Conservation (phyloP, 1,140 invertebrate species). For the Dendroctonus ponderosae region DNA sequence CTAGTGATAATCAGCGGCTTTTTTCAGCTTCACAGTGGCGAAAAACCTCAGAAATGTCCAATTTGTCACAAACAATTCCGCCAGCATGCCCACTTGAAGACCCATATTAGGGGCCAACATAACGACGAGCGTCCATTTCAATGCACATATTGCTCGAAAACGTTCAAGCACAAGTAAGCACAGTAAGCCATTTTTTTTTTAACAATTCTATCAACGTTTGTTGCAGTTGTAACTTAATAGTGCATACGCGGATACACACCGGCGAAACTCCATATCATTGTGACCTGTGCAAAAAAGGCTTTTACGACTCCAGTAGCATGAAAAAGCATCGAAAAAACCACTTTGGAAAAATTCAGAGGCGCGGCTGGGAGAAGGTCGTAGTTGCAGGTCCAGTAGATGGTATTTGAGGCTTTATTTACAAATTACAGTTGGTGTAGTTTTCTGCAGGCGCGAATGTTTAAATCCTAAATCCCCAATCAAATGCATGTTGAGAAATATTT, state of each 20-base stretch:
- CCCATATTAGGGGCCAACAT: constrained; percentile 39
- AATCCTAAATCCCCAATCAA: no score
- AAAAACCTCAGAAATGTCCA: constrained; percentile 64
- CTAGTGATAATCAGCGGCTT: neutral
- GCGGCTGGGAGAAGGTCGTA: no score
- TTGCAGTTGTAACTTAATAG: constrained; percentile 39
- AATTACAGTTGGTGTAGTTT: no score
- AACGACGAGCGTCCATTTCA: constrained; percentile 35
- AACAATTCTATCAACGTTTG: neutral
- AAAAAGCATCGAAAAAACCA: constrained; percentile 42
- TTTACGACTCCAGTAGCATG: constrained; percentile 47
- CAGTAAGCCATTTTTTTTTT: neutral
- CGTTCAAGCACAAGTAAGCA: constrained; percentile 36
- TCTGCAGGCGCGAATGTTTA: no score
- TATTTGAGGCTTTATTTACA: no score
- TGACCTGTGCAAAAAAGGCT: constrained; percentile 45
- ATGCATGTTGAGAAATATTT: no score
- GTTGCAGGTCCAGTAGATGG: no score
- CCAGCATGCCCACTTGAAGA: constrained; percentile 35
- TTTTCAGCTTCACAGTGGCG: constrained; percentile 57
- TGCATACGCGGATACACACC: constrained; percentile 48
- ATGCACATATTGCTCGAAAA: constrained; percentile 35
- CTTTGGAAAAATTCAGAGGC: neutral
- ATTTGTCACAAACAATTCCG: constrained; percentile 68
- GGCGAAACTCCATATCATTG: constrained; percentile 48